These are phyloP conservation scores for Calypte anna DNA, from an alignment of 2,113 vertebrate species.

Conservation along the genomic window DNA sequence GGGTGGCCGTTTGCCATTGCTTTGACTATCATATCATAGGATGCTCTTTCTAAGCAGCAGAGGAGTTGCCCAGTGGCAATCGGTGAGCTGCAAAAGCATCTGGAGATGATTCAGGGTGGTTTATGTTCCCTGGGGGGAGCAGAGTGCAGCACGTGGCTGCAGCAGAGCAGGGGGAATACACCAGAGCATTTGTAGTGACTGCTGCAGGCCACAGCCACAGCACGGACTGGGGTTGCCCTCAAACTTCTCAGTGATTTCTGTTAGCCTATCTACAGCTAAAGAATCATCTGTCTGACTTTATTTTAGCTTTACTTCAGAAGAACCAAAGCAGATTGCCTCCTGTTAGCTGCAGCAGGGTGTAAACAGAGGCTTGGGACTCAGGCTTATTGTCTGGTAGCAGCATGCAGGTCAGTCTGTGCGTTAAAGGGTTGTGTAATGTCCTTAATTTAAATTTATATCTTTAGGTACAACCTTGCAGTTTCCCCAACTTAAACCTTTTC, in stretches of 20 bases:
- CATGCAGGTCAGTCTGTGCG: accelerated
- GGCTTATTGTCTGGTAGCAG: neutral
- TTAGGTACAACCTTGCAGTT: neutral
- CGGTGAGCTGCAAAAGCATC: neutral
- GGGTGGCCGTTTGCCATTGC: neutral
- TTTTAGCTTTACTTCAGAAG: neutral
- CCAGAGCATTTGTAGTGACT: neutral
- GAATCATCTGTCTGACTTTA: neutral
- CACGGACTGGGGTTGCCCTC: neutral
- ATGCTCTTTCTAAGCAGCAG: neutral
- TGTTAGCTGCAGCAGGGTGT: neutral
- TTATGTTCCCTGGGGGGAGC: neutral
- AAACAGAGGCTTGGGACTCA: neutral
- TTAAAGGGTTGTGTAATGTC: neutral
- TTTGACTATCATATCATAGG: neutral
- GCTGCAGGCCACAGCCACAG: neutral
- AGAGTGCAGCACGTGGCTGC: accelerated
- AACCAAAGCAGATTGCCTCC: neutral
- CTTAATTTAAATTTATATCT: neutral
- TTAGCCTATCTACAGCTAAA: neutral
- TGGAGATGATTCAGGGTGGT: neutral
- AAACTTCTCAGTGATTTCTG: neutral
- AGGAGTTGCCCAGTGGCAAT: neutral
- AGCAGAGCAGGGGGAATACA: neutral
- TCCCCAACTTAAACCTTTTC: neutral